These are phyloP conservation scores for Triops longicaudatus DNA, from an alignment of 1,140 invertebrate genomes.

Conservation along the genomic window DNA sequence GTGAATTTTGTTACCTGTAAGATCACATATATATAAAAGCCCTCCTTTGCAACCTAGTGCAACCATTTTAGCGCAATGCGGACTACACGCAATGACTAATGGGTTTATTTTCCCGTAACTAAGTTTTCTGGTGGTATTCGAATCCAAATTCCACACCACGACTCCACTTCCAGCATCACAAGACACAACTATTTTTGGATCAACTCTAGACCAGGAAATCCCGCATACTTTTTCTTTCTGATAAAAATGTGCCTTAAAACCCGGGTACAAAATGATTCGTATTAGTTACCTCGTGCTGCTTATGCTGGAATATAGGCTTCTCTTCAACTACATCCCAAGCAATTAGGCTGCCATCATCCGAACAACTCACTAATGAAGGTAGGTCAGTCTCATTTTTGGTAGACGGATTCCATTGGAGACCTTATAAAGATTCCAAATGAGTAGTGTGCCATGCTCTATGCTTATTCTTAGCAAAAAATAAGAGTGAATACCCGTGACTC, in stretches of 20 bases:
- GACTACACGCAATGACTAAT: conserved; percentile 51
- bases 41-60: conserved; percentile 59
- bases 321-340: not conserved
- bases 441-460: not conserved
- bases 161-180: conserved; percentile 50
- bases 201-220: conserved; percentile 44
- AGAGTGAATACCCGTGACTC: conserved; percentile 26
- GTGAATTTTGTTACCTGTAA: conserved; percentile 42
- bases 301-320: not conserved
- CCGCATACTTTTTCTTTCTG: conserved; percentile 22
- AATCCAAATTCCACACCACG: conserved; percentile 53
- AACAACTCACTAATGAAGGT: not conserved
- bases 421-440: not conserved
- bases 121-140: conserved; percentile 43
- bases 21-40: conserved; percentile 50
- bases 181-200: conserved; percentile 46
- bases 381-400: not conserved
- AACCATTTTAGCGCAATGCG: conserved; percentile 48
- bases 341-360: not conserved
- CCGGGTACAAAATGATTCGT: not conserved
- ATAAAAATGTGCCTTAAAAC: not conserved
- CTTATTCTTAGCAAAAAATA: no score
- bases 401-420: not conserved
- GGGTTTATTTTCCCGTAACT: conserved; percentile 45
- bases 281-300: conserved; percentile 15